phyloP scores from a whole-genome alignment of 30 jellyfish, hydroid and myxozoan genomes.

The Cassiopea andromeda region DNA sequence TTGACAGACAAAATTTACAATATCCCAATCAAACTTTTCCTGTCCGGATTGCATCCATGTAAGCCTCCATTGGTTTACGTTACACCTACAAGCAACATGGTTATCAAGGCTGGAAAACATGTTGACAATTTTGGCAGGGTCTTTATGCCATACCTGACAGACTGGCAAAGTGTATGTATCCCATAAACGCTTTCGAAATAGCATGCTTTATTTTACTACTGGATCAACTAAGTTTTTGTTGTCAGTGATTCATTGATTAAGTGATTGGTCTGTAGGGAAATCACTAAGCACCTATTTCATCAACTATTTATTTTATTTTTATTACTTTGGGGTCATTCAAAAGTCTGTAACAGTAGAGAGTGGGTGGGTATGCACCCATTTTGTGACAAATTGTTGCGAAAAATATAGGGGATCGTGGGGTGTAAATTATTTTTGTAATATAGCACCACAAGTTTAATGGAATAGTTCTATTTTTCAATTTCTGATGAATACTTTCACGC shows the following conservation, averaged over 20 bases:
- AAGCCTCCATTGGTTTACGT: conserved; percentile 85
- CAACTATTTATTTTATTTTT: too few relatives aligned
- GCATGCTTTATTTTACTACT: neutral
- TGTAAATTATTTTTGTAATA: too few relatives aligned
- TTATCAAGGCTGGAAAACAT: conserved; percentile 85
- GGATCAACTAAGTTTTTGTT: neutral
- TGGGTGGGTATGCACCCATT: too few relatives aligned
- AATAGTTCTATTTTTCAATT: too few relatives aligned
- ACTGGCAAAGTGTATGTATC: conserved; percentile 85
- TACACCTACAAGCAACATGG: conserved; percentile 90
- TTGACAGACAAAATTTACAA: conserved; percentile 76
- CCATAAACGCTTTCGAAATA: neutral
- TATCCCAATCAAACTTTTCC: conserved; percentile 86
- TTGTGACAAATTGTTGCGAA: too few relatives aligned
- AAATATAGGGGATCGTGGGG: too few relatives aligned
- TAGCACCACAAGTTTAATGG: too few relatives aligned
- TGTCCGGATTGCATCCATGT: conserved; percentile 72
- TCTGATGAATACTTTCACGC: too few relatives aligned
- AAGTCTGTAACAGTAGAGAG: too few relatives aligned
- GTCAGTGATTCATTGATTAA: neutral
- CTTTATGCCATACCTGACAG: conserved; percentile 82
- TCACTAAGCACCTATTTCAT: neutral
- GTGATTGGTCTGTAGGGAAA: neutral
- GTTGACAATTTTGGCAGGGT: conserved; percentile 88
- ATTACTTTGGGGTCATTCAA: too few relatives aligned